phyloP scores from a whole-genome alignment of 2,797 vertebrate species.

The Urosaurus nigricauda region DNA sequence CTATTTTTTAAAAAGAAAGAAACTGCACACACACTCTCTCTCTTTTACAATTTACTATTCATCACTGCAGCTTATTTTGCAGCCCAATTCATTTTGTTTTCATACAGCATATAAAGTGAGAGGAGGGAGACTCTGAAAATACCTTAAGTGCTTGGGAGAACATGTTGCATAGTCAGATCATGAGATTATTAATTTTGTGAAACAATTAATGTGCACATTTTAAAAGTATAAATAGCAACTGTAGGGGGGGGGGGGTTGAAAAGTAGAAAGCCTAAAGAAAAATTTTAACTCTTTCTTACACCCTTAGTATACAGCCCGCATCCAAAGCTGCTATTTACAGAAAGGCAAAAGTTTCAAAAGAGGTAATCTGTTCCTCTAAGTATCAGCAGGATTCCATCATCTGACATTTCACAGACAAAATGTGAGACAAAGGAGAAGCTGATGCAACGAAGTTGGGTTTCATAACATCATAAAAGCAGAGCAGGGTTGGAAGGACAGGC shows the following conservation, averaged over 20 bases:
- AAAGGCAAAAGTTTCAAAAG: neutral
- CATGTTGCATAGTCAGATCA: neutral
- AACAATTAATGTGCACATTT: neutral
- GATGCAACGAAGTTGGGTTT: no score
- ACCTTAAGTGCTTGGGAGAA: neutral
- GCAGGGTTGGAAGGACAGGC: no score
- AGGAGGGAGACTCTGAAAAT: neutral
- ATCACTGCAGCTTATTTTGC: neutral
- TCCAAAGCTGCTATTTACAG: neutral
- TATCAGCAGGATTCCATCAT: no score
- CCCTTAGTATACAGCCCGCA: neutral
- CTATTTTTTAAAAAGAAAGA: neutral
- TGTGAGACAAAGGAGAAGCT: no score
- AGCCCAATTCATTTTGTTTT: slow-evolving; percentile 1
- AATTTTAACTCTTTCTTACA: neutral
- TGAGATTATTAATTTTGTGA: neutral
- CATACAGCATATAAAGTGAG: slow-evolving; percentile 10
- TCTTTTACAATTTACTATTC: slow-evolving; percentile 53
- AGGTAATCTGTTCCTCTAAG: neutral
- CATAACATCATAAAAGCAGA: no score
- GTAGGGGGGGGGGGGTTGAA: no score
- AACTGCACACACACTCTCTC: slow-evolving; percentile 1
- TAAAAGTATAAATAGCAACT: neutral
- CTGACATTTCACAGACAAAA: no score
- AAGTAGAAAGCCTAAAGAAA: neutral